These are phyloP conservation scores for Oncorhynchus gorbuscha DNA, from an alignment of 2,113 vertebrate genomes.

Conservation along the genomic window DNA sequence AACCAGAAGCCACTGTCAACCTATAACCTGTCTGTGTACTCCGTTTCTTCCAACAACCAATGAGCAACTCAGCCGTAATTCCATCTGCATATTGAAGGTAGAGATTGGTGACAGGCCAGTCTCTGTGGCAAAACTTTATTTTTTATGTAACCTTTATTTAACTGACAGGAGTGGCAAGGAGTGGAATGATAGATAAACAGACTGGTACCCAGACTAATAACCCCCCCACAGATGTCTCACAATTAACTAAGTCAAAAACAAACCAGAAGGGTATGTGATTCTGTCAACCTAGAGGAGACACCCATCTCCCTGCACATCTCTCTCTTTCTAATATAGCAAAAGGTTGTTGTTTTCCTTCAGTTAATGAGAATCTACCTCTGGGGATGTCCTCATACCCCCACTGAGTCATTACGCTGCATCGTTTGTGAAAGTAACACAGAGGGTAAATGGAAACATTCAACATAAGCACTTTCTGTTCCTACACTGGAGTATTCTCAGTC, in stretches of 20 bases:
- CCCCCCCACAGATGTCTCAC: too few species aligned
- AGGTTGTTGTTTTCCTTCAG: background rate
- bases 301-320: background rate
- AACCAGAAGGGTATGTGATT: background rate
- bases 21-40: background rate
- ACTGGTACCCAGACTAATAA: background rate
- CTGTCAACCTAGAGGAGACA: background rate
- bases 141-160: too few species aligned
- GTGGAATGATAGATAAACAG: background rate
- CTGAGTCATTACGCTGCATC: conserved; percentile 9
- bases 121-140: too few species aligned
- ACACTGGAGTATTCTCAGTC: background rate
- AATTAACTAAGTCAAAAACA: too few species aligned
- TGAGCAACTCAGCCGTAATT: too few species aligned
- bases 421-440: background rate
- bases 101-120: too few species aligned
- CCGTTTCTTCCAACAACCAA: too few species aligned
- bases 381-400: background rate
- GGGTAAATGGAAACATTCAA: background rate
- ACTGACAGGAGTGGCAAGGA: too few species aligned
- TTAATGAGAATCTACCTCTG: background rate
- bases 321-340: background rate
- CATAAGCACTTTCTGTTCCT: background rate
- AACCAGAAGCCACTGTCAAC: conserved; percentile 15
- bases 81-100: too few species aligned